These are phyloP conservation scores for Cataglyphis cursor DNA, from an alignment of 2,888 invertebrate genomes.

Conservation along the genomic window DNA sequence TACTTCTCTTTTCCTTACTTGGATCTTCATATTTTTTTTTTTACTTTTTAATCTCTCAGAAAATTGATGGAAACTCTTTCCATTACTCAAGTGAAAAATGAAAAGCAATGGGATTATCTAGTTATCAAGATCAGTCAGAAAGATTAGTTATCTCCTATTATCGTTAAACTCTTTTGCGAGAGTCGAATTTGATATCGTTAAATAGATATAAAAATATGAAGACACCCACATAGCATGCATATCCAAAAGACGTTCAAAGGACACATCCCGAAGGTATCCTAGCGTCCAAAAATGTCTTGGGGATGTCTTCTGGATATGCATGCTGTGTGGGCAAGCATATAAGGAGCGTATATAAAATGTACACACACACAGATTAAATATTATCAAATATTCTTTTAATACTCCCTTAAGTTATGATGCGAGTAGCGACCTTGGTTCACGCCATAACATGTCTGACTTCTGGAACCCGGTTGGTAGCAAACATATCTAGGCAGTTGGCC, in stretches of 20 bases:
- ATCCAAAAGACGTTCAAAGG: too few relatives aligned
- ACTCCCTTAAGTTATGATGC: background rate
- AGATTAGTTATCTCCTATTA: background rate
- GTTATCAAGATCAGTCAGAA: background rate
- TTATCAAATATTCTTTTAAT: background rate
- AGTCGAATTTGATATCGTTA: background rate
- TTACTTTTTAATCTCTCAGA: background rate
- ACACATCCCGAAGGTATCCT: too few relatives aligned
- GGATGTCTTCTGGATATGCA: too few relatives aligned
- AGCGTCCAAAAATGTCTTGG: too few relatives aligned
- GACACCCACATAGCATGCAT: too few relatives aligned
- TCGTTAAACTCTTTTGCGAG: background rate
- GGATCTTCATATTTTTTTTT: background rate
- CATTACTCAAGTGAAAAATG: background rate
- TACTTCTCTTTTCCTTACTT: background rate
- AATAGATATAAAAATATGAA: background rate
- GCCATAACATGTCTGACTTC: slow-evolving; percentile 61
- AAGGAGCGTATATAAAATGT: too few relatives aligned
- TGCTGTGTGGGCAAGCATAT: too few relatives aligned
- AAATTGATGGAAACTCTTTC: slow-evolving; percentile 4
- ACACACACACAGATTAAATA: too few relatives aligned
- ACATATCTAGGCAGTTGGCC: slow-evolving; percentile 72
- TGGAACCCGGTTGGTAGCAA: slow-evolving; percentile 70
- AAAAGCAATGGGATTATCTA: slow-evolving; percentile 1
- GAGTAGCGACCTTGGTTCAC: slow-evolving; percentile 39